These are phyloP conservation scores for Branchinecta sandiegonensis DNA, from an alignment of 2,888 invertebrate genomes.

Conservation along the genomic window DNA sequence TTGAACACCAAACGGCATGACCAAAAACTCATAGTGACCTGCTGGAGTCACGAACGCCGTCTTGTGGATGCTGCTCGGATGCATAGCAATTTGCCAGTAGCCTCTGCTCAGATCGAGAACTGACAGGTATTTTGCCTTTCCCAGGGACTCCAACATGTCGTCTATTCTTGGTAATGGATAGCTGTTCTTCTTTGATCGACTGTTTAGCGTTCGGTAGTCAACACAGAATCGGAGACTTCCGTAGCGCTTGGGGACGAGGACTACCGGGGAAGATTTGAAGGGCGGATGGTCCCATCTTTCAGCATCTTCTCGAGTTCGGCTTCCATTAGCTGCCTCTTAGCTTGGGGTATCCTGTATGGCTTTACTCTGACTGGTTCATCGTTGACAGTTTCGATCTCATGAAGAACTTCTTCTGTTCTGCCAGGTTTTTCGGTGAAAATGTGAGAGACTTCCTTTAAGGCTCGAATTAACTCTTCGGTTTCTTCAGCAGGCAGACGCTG, in stretches of 20 bases:
- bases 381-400: not conserved
- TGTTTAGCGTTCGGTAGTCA: slow-evolving; percentile 27
- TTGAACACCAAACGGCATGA: slow-evolving; percentile 25
- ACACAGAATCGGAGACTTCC: not conserved
- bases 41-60: slow-evolving; percentile 28
- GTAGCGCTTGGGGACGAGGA: not conserved
- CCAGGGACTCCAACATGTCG: slow-evolving; percentile 27
- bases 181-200: slow-evolving; percentile 26
- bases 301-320: too few species aligned
- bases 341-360: slow-evolving; percentile 16
- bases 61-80: slow-evolving; percentile 26
- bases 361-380: not conserved
- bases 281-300: too few species aligned
- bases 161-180: slow-evolving; percentile 28
- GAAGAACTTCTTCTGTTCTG: not conserved
- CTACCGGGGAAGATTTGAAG: slow-evolving; percentile 18
- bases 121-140: slow-evolving; percentile 25
- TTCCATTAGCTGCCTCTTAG: too few species aligned
- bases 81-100: slow-evolving; percentile 28
- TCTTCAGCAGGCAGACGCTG: too few species aligned
- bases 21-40: slow-evolving; percentile 27
- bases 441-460: not conserved
- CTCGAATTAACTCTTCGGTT: too few species aligned
- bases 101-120: slow-evolving; percentile 27
- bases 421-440: not conserved